A percentile compares a stretch with the other conserved stretches of the same genome.
Evolutionary conservation across 1,140 invertebrate species (phyloP).

Genomic region (Pogonognathellus flavescens): DNA sequence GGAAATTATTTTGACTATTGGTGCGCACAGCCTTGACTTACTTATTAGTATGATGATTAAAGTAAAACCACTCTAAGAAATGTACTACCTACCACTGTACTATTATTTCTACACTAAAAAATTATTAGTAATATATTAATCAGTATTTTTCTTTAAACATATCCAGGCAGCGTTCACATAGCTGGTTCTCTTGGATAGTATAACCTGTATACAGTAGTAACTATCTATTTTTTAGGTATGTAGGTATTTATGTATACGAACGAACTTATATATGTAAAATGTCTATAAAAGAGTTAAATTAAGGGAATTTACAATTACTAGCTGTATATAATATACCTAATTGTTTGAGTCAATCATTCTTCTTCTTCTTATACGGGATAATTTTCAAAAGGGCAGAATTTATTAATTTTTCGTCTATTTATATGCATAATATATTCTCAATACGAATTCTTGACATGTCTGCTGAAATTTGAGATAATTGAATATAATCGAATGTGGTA

Average conservation of each 20-base stretch:
- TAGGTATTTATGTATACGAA: neutral
- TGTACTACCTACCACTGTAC: neutral
- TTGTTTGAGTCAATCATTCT: slow-evolving; percentile 35
- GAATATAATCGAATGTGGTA: slow-evolving; percentile 8
- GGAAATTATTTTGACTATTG: too few relatives aligned
- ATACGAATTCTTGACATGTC: slow-evolving; percentile 7
- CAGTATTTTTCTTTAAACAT: slow-evolving; percentile 35
- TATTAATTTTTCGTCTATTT: neutral
- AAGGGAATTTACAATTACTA: slow-evolving; percentile 11
- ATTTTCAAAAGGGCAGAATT: neutral
- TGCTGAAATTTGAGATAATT: slow-evolving; percentile 36
- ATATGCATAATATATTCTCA: neutral
- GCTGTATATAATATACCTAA: neutral
- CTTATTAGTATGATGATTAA: too few relatives aligned
- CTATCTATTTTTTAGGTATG: neutral
- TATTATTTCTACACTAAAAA: neutral
- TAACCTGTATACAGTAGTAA: slow-evolving; percentile 16
- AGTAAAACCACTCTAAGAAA: too few relatives aligned
- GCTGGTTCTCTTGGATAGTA: slow-evolving; percentile 25
- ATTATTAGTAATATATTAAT: neutral
- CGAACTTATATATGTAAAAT: neutral
- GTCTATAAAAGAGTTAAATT: neutral
- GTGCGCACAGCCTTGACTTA: too few relatives aligned
- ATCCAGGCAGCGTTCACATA: slow-evolving; percentile 15
- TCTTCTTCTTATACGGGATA: too few relatives aligned